Conservation (phyloP, 2,888 invertebrate genomes). For the Tenthredo notha region DNA sequence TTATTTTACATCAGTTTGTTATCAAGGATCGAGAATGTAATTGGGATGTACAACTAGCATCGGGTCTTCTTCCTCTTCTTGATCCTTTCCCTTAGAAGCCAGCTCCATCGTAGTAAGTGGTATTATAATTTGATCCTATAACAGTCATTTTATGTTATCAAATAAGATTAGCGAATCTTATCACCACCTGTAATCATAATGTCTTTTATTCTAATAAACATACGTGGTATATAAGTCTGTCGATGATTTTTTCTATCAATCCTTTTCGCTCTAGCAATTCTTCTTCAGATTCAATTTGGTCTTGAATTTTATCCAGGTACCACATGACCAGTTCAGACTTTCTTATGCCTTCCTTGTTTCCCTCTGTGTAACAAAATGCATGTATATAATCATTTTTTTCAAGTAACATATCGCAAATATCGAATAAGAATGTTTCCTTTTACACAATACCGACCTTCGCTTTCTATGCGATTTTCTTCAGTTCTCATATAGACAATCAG, state of each 20-base stretch:
- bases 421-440: neutral
- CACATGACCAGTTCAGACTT: slow-evolving; percentile 93
- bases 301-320: slow-evolving; percentile 94
- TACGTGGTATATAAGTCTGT: slow-evolving; percentile 92
- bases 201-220: slow-evolving; percentile 68
- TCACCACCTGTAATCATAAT: neutral
- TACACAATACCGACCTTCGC: slow-evolving; percentile 78
- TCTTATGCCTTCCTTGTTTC: slow-evolving; percentile 83
- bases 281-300: slow-evolving; percentile 94
- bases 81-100: slow-evolving; percentile 79
- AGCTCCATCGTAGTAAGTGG: slow-evolving; percentile 84
- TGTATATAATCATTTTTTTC: neutral
- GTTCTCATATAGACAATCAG: slow-evolving; percentile 93
- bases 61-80: slow-evolving; percentile 88
- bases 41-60: slow-evolving; percentile 97
- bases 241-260: slow-evolving; percentile 95
- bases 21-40: slow-evolving; percentile 88
- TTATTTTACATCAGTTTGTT: neutral
- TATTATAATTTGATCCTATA: slow-evolving; percentile 91
- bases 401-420: neutral
- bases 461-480: slow-evolving; percentile 87
- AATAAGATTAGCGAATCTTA: neutral
- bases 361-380: slow-evolving; percentile 45
- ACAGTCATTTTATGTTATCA: slow-evolving; percentile 6
- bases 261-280: slow-evolving; percentile 93